Evolutionary conservation across 2,888 invertebrate species (phyloP).

Genomic region (Drosophila austrosaltans): DNA sequence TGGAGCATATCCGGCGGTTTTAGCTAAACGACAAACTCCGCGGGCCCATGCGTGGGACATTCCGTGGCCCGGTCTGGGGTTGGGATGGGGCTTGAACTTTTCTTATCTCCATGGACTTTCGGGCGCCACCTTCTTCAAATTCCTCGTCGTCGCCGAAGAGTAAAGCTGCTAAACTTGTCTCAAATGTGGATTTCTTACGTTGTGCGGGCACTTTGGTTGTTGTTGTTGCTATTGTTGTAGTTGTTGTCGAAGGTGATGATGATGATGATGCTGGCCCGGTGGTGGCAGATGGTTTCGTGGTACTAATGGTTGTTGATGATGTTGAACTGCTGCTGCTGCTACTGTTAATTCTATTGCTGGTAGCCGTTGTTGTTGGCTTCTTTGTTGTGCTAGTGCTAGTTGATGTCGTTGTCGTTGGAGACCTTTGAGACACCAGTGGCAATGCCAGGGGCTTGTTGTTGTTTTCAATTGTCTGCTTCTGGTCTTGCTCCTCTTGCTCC

Average conservation of each 20-base stretch:
- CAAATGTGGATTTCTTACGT: slow-evolving; percentile 80
- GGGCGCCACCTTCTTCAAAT: slow-evolving; percentile 64
- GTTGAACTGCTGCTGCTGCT: slow-evolving; percentile 26
- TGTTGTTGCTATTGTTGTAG: slow-evolving; percentile 38
- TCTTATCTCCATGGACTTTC: slow-evolving; percentile 53
- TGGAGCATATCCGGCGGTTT: slow-evolving; percentile 10
- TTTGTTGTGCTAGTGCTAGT: slow-evolving; percentile 28
- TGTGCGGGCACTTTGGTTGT: slow-evolving; percentile 56
- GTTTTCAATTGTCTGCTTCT: slow-evolving; percentile 40
- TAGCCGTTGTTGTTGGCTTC: slow-evolving; percentile 15
- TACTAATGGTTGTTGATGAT: slow-evolving; percentile 21
- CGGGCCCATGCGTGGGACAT: slow-evolving; percentile 80
- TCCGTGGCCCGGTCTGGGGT: slow-evolving; percentile 66
- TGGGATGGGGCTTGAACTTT: slow-evolving; percentile 33
- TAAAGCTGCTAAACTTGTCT: slow-evolving; percentile 82
- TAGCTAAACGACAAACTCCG: slow-evolving; percentile 71
- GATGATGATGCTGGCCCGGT: background rate
- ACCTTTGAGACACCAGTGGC: slow-evolving; percentile 31
- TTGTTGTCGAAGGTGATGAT: slow-evolving; percentile 14
- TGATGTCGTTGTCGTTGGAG: background rate
- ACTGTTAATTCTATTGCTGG: slow-evolving; percentile 17
- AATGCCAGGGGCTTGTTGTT: slow-evolving; percentile 53
- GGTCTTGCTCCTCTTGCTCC: slow-evolving; percentile 57
- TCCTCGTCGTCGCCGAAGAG: slow-evolving; percentile 82
- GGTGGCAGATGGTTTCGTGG: slow-evolving; percentile 21